These are phyloP conservation scores for Dendrocincla tyrannina DNA, from an alignment of 2,797 vertebrate genomes.

Conservation along the genomic window DNA sequence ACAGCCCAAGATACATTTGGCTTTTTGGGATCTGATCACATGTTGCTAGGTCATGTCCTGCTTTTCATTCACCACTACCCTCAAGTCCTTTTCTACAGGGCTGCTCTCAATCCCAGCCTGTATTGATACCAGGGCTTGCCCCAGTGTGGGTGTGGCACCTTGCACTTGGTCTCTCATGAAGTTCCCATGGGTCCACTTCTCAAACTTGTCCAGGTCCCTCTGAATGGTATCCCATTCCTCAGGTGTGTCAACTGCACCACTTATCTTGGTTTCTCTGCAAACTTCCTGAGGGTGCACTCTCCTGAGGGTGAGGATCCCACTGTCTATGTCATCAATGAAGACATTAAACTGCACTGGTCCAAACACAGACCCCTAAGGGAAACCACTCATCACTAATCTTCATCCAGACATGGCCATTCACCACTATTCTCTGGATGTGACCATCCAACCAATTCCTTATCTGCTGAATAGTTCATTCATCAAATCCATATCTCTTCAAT, in stretches of 20 bases:
- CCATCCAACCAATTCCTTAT: neutral
- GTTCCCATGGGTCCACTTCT: neutral
- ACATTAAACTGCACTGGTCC: neutral
- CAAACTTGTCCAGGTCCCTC: neutral
- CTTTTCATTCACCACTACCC: neutral
- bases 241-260: neutral
- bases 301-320: too few species aligned
- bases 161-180: neutral
- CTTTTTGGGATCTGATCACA: neutral
- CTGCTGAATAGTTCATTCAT: neutral
- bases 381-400: rapidly evolving
- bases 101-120: neutral
- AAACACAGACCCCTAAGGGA: neutral
- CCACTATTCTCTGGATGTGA: neutral
- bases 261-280: neutral
- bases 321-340: neutral
- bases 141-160: neutral
- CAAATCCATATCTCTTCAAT: neutral
- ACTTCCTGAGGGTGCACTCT: neutral
- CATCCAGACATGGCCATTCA: neutral
- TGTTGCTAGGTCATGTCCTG: neutral
- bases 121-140: neutral
- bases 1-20: neutral
- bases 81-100: neutral
- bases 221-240: neutral